Evolutionary conservation across 2,113 vertebrate species (phyloP), one percentile per base, ranked within the genome.

Genomic region (Ictalurus punctatus): DNA sequence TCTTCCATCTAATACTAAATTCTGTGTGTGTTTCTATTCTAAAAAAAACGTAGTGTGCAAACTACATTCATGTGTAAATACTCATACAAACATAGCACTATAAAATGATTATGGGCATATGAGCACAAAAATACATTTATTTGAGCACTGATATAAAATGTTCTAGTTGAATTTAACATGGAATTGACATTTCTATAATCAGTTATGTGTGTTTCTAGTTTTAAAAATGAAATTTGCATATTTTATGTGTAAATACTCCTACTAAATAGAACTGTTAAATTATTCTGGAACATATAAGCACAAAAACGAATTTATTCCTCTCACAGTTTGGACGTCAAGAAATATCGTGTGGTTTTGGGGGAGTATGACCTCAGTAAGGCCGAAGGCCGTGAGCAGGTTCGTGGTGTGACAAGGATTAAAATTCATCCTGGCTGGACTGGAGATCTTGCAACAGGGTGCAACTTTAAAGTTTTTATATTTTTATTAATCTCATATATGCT

Each of bases 271-370:
- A 78, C 12, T 48, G 5, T 78, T 27, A 7, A 79, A 52, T 27
- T 52, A n/a, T 16, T 44, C 9, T 76, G 37, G 16, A 21, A 79
- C 16, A 44, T 23, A 44, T 12, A 25, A 52, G 40, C 44, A 78
- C 23, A 6, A 52, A 44, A 52, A 52, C 1, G 16, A 44, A 21
- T 21, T 74, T 21, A 6, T 63, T 25, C 52, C 5, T 63, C 61
- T 67, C n/a, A 90, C 91, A 96, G 94, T 91, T 48, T 52, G 58
- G 1, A 87, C 0, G 27, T 86, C 19, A 67, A 78, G 23, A 2
- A 3, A 21, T 96, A 93, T 78, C 48, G 67, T 17, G 94, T 94
- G 73, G 94, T 88, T 85, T 44, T 93, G 48, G 95, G 96, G 0
- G 94, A 96, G 23, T 93, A 96, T 76, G 71, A 92, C 89, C 92